These are phyloP conservation scores for Phasianus colchicus DNA, from an alignment of 2,113 vertebrate genomes.

Conservation along the genomic window DNA sequence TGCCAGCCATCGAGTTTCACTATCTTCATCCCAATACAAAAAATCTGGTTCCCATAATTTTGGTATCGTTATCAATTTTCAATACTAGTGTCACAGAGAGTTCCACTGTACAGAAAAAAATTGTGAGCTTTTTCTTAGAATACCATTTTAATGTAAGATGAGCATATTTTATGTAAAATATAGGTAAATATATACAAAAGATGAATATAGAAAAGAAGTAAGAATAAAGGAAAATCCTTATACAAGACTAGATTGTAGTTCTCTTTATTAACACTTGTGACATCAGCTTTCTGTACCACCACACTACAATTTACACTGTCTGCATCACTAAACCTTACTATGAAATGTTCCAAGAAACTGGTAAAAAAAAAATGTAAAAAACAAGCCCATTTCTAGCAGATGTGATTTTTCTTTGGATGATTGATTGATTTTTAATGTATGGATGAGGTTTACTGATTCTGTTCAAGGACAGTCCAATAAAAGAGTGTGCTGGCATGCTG, in stretches of 20 bases:
- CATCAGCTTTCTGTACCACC: too few species aligned
- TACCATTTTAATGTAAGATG: not conserved
- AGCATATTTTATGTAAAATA: not conserved
- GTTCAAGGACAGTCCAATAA: not conserved
- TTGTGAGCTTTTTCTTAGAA: not conserved
- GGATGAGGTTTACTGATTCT: not conserved
- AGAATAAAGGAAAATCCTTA: not conserved
- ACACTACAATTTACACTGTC: accelerated
- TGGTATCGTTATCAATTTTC: not conserved
- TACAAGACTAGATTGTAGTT: accelerated
- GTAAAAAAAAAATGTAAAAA: accelerated
- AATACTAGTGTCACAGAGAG: not conserved
- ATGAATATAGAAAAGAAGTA: not conserved
- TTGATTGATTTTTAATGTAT: not conserved
- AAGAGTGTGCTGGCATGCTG: not conserved
- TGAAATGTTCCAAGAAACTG: not conserved
- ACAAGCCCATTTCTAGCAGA: not conserved
- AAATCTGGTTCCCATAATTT: not conserved
- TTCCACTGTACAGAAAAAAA: not conserved
- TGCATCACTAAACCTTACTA: not conserved
- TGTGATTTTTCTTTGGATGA: not conserved
- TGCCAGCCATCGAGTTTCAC: not conserved
- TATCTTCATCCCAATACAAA: not conserved
- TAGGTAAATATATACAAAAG: accelerated
- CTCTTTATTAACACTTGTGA: not conserved